Base-by-base conservation (phyloP, 1,140 invertebrate species). In the Steinernema feltiae region DNA sequence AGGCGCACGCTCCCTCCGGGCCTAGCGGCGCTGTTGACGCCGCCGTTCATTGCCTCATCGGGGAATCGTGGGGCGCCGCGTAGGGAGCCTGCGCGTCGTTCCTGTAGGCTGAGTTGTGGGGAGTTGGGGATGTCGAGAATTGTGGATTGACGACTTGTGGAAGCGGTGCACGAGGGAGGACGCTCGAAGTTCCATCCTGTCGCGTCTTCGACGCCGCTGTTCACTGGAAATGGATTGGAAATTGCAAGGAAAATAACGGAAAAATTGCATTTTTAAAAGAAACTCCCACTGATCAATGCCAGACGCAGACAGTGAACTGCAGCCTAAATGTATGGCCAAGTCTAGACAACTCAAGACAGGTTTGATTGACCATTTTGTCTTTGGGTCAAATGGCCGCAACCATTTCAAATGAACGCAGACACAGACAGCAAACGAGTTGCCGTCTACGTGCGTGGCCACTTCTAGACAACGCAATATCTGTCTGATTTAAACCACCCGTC, bases 141-240 rank as follows among this genome's bases (percentile, higher is more conserved):
- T 15, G 53, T 63, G 53, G 53, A 63, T 27, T 63, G 53, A 3
- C 53, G 53, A 27, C 53, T 63, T 21, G 53, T 63, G 12, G 53
- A 63, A 63, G 73, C 30, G 2, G 73, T 70, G 48, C 73, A 30
- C 27, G 76, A 80, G 17, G 73, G 72, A 24, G 82, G 80, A 3
- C 83, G 79, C 72, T 83, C 82, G 73, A 83, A 83, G 69, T 83
- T 83, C 82, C 82, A 83, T 63, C 73, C 75, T n/a, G 82, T 83
- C 24, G 73, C 69, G 30, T 83, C 83, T 27, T 83, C 82, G 30
- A 80, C 82, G 48, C 83, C 70, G 21, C 76, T 77, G 41, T 79
- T 53, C 17, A 77, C 81, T 82, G 63, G 30, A 82, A 75, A 32
- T 15, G 63, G 27, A 27, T 17, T 17, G 24, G 53, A 15, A 27